Base-by-base conservation (phyloP, 2,797 vertebrate species). In the Bradypodion pumilum region DNA sequence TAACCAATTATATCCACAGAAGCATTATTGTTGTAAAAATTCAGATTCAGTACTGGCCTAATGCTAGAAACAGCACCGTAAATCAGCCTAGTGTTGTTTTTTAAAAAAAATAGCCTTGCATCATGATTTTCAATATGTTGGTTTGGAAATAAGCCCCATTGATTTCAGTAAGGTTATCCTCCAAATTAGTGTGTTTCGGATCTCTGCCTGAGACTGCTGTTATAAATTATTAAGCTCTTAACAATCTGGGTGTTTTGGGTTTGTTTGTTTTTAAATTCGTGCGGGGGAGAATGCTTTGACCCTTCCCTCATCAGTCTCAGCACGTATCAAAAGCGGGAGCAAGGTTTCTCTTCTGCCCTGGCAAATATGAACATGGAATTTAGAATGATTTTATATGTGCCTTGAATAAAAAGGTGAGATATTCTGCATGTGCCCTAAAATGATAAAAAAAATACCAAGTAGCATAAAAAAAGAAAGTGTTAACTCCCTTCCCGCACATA, bases 381-480 rank as follows among this genome's bases (percentile, higher is more conserved):
- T 19, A 60, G 29, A 21, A 46, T 63, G 6, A 9, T 44, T 68
- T 52, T 44, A 35, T 42, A 74, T 63, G 62, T 46, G 44, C 42
- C 49, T 32, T 52, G 42, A 79, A 35, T 52, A 52, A 79, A 42
- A 44, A 59, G 19, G 25, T 8, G 23, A 44, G 9, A 74, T 35
- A 29, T 73, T 46, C 42, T 46, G 12, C 32, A 59, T 44, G 9
- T 42, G 29, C 3, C 35, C 32, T 42, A 59, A 69, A 63, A 77
- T 27, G 49, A 42, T 77, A 81, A 82, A 83, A 81, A n/a, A n/a
- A n/a, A n/a, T 49, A 76, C 27, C 59, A 69, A 40, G 60, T 70
- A 42, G 16, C n/a, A 23, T 60, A 65, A 72, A 85, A 81, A 81
- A 78, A n/a, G n/a, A 81, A 78, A n/a, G n/a, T n/a, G n/a, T n/a